phyloP scores from a whole-genome alignment of 2,888 invertebrate genomes.

The Tetranychus piercei region DNA sequence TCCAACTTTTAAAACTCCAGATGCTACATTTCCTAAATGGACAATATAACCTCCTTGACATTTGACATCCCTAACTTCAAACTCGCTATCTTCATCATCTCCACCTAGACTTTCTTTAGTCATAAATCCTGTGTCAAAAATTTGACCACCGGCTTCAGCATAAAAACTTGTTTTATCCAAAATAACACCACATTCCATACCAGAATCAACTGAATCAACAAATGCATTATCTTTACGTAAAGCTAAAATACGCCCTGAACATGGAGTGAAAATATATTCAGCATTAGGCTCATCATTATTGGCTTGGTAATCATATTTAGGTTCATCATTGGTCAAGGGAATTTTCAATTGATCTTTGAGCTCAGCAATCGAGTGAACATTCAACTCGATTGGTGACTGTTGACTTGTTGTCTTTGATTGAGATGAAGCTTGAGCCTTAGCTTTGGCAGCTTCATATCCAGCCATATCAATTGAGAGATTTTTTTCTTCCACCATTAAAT shows the following conservation, averaged over 20 bases:
- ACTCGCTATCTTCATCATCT: slow-evolving; percentile 48
- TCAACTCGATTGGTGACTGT: slow-evolving; percentile 66
- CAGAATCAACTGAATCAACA: slow-evolving; percentile 57
- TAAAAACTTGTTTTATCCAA: slow-evolving; percentile 86
- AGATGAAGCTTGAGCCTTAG: slow-evolving; percentile 61
- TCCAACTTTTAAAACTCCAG: slow-evolving; percentile 55
- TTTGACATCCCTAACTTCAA: slow-evolving; percentile 78
- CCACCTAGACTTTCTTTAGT: slow-evolving; percentile 41
- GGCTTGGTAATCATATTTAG: slow-evolving; percentile 62
- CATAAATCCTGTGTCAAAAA: slow-evolving; percentile 82
- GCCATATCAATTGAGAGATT: slow-evolving; percentile 67
- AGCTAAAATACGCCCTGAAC: slow-evolving; percentile 58
- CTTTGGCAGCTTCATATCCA: slow-evolving; percentile 77
- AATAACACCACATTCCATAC: slow-evolving; percentile 75
- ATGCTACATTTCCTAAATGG: slow-evolving; percentile 50
- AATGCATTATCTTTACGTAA: slow-evolving; percentile 62
- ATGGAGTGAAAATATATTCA: slow-evolving; percentile 54
- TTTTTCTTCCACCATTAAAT: slow-evolving; percentile 92
- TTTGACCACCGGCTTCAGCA: slow-evolving; percentile 97
- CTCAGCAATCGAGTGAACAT: slow-evolving; percentile 83
- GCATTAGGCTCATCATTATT: slow-evolving; percentile 45
- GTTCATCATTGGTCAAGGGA: slow-evolving; percentile 66
- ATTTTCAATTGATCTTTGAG: slow-evolving; percentile 52
- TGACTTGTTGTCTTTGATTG: slow-evolving; percentile 64
- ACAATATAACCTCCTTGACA: slow-evolving; percentile 87